Conservation (phyloP, 2,888 invertebrate genomes). For the Anagyrus pseudococci region DNA sequence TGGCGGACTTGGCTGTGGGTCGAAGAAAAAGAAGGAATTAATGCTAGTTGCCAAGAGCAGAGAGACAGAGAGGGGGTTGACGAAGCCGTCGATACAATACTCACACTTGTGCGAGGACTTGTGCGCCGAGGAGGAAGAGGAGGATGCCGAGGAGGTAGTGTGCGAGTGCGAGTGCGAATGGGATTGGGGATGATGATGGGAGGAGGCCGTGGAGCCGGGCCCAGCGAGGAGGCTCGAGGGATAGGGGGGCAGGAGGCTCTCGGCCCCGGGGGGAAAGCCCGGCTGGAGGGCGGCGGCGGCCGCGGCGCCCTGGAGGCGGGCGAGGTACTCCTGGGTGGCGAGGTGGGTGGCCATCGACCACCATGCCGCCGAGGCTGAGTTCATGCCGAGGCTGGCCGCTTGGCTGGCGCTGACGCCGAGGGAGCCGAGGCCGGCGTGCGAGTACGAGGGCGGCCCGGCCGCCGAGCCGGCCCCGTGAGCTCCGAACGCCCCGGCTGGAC, state of each 20-base stretch:
- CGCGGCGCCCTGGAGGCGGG: constrained; percentile 78
- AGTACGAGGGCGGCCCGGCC: constrained; percentile 57
- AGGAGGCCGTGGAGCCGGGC: constrained; percentile 55
- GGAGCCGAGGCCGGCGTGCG: constrained; percentile 65
- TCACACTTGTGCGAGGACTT: constrained; percentile 59
- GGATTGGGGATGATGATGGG: constrained; percentile 50
- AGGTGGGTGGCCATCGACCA: constrained; percentile 91
- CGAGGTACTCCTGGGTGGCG: constrained; percentile 87
- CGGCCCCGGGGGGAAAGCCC: constrained; percentile 71
- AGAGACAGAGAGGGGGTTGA: constrained; percentile 14
- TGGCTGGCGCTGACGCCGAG: constrained; percentile 86
- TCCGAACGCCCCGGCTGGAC: constrained; percentile 63
- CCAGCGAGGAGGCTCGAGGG: constrained; percentile 67
- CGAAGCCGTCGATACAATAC: constrained; percentile 32
- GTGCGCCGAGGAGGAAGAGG: constrained; percentile 59
- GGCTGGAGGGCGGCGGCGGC: constrained; percentile 77
- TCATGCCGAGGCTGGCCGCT: constrained; percentile 78
- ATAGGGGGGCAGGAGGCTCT: constrained; percentile 64
- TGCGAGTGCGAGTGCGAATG: not conserved
- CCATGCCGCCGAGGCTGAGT: constrained; percentile 73
- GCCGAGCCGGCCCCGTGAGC: constrained; percentile 64
- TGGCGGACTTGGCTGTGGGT: constrained; percentile 28
- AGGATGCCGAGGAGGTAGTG: constrained; percentile 14
- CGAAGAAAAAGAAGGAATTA: not conserved
- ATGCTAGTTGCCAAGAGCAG: too few species aligned